These are phyloP conservation scores for Dunckerocampus dactyliophorus DNA, from an alignment of 2,113 vertebrate species.

Conservation along the genomic window DNA sequence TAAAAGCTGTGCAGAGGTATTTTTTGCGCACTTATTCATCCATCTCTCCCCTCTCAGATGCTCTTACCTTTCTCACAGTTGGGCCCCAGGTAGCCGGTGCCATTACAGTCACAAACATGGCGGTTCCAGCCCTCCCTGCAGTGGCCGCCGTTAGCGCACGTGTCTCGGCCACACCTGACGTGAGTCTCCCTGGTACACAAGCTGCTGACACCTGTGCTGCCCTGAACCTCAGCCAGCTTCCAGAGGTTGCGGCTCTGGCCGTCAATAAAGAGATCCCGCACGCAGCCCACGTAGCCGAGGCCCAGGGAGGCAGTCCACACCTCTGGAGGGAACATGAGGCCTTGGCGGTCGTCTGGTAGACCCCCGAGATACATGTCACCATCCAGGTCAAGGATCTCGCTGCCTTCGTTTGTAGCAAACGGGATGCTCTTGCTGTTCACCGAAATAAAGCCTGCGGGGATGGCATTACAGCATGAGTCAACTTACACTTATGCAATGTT, in stretches of 20 bases:
- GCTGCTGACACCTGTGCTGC: conserved; percentile 75
- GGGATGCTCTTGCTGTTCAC: conserved; percentile 86
- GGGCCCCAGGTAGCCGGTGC: conserved; percentile 83
- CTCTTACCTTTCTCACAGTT: conserved; percentile 83
- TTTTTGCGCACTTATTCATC: conserved; percentile 17
- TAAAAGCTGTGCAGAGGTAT: conserved; percentile 51
- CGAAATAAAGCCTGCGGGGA: conserved; percentile 80
- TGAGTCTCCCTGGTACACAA: conserved; percentile 86
- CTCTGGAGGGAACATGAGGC: conserved; percentile 81
- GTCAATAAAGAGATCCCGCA: conserved; percentile 88
- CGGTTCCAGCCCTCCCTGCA: conserved; percentile 93
- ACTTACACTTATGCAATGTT: conserved; percentile 30
- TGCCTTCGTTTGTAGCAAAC: conserved; percentile 85
- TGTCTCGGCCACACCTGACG: conserved; percentile 76
- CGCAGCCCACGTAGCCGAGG: conserved; percentile 88
- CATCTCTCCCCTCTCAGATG: conserved; percentile 5
- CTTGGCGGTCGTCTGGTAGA: conserved; percentile 78
- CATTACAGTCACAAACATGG: conserved; percentile 85
- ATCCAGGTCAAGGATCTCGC: conserved; percentile 88
- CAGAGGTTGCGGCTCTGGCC: conserved; percentile 86
- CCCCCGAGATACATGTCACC: conserved; percentile 89
- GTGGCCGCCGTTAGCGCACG: conserved; percentile 79
- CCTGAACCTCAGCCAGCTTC: conserved; percentile 80
- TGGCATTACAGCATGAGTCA: conserved; percentile 29
- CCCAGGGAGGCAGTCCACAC: conserved; percentile 85